Evolutionary conservation across 1,140 invertebrate genomes (phyloP), one percentile per base, ranked within the genome.

Genomic region (Drosophila lacertosa): DNA sequence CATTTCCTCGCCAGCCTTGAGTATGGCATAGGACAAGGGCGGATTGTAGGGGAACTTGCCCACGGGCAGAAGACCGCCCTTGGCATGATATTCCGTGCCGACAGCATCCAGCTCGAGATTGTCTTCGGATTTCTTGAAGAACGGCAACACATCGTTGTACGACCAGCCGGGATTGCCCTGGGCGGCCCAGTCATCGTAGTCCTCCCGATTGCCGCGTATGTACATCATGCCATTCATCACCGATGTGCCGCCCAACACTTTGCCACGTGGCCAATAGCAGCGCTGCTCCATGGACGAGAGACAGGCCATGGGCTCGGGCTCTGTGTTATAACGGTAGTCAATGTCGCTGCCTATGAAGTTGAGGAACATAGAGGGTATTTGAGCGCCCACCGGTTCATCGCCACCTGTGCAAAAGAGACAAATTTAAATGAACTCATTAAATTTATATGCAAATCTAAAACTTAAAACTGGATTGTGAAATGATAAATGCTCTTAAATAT

Each of bases 221-320:
- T 99, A 99, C 92, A 97, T 97, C 98, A 99, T 99, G 1, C 97
- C 97, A 91, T 99, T 99, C 92, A 99, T 94, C 0, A 97, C 97
- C 22, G 97, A 98, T 0, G 97, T 98, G 1, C 98, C 98, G 15
- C 98, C 98, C 2, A 98, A 90, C 0, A 97, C 96, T 92, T 97
- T 97, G 83, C 96, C 96, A 86, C 96, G 93, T 0, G 96, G 96
- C 96, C 96, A 97, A 77, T 94, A 95, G 90, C 96, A 97, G 57
- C 94, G 93, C 59, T 94, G 93, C 26, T 95, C 95, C 5, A 93
- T 93, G 59, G 97, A 94, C 1, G 94, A 95, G 13, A 97, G 93
- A 83, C 97, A 97, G 1, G 97, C 96, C 22, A 94, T 94, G 5
- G 95, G 94, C 90, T 98, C 97, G 0, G 97, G 95, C 84, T 97